phyloP scores from a whole-genome alignment of 2,113 vertebrate species.

The rabbit (Oryctolagus cuniculus) region mOryCun1.1 NC_091453.1:35407501-35408000 shows the following conservation, averaged over 20 bases:
- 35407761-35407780: slow-evolving; percentile 15
- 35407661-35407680: too few species aligned
- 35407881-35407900: slow-evolving; percentile 4
- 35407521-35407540: too few species aligned
- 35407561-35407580: too few species aligned
- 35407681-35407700: background rate
- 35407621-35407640: too few species aligned
- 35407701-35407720: background rate
- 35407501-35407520: too few species aligned
- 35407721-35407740: slow-evolving; percentile 13
- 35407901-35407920: slow-evolving; percentile 15
- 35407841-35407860: background rate
- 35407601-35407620: too few species aligned
- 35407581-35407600: too few species aligned
- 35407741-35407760: background rate
- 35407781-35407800: slow-evolving; percentile 6
- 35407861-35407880: background rate
- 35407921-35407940: slow-evolving; percentile 38
- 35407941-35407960: slow-evolving; percentile 16
- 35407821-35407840: slow-evolving; percentile 18
- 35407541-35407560: too few species aligned
- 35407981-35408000: background rate
- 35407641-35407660: too few species aligned
- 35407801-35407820: background rate
- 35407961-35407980: slow-evolving; percentile 40